Evolutionary conservation across 2,113 vertebrate species (phyloP), one percentile per base, ranked within the genome.

Genomic region (Eptesicus fuscus): DNA sequence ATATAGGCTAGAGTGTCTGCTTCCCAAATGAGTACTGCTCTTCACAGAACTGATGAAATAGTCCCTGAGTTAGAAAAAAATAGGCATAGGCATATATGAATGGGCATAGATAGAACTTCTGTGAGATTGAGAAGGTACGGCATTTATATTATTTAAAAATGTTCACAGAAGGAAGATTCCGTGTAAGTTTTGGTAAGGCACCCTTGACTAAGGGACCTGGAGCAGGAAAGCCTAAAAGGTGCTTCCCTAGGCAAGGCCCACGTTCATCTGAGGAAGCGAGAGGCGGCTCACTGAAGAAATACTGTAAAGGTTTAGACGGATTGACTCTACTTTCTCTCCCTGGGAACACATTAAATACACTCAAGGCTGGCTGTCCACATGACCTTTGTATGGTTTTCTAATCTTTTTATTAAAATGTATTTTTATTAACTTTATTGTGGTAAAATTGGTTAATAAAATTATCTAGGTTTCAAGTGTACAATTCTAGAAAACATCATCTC

Each of bases 231-330:
- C 37, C 1, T 28, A 83, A 22, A 89, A 71, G 37, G 2, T 25
- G 4, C 30, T 63, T 35, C 10, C 3, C 17, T 44, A 23, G 16
- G 2, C 0, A 1, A 6, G 18, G 16, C 1, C 4, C 25, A 17
- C 8, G 1, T 11, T 44, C 49, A 44, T 28, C 13, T 59, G 13
- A 70, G 37, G 40, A 61, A 53, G 61, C 30, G 0, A 35, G 7
- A 91, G 32, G 2, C 0, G 0, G 9, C n/a, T 51, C 32, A 23
- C 7, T 28, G 35, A 61, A n/a, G 5, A 30, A 11, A 1, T 25
- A n/a, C 7, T 12, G 0, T 7, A 47, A 69, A 35, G 11, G 18
- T 16, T 67, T 30, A 32, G 3, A 32, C 13, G 28, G 9, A 28
- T 6, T 56, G 11, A n/a, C 12, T 53, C 61, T 63, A 47, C 2